Evolutionary conservation across 1,140 invertebrate species (phyloP).

Genomic region (Himalopsyche phryganea): DNA sequence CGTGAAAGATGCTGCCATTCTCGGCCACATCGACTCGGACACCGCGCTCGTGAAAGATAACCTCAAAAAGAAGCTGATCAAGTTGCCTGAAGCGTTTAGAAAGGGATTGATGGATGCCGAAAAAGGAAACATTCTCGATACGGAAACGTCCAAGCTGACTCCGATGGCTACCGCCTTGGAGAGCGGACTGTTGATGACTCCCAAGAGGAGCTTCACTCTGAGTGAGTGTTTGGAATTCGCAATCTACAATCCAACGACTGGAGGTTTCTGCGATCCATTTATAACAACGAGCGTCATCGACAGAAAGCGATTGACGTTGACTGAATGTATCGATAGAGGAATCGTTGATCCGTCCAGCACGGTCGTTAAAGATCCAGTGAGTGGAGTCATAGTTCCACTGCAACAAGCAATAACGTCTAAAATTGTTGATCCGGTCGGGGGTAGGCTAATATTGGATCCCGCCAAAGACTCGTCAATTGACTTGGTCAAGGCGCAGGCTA

Average conservation of each 20-base stretch:
- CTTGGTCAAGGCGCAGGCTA: slow-evolving; percentile 82
- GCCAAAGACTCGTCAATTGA: slow-evolving; percentile 65
- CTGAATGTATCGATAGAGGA: slow-evolving; percentile 70
- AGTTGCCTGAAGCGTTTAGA: slow-evolving; percentile 80
- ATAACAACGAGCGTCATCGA: slow-evolving; percentile 64
- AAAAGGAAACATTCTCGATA: slow-evolving; percentile 79
- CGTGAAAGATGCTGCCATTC: slow-evolving; percentile 77
- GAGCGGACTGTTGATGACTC: slow-evolving; percentile 69
- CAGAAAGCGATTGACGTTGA: slow-evolving; percentile 66
- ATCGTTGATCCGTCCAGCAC: slow-evolving; percentile 82
- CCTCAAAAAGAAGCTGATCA: slow-evolving; percentile 74
- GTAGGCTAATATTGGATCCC: slow-evolving; percentile 65
- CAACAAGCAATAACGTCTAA: slow-evolving; percentile 73
- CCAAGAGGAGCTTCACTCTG: slow-evolving; percentile 70
- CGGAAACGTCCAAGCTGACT: slow-evolving; percentile 75
- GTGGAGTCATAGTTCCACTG: slow-evolving; percentile 71
- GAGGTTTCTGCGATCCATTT: slow-evolving; percentile 77
- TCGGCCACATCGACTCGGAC: slow-evolving; percentile 82
- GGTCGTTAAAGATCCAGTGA: slow-evolving; percentile 76
- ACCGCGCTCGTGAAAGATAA: slow-evolving; percentile 85
- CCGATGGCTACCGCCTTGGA: slow-evolving; percentile 72
- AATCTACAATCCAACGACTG: slow-evolving; percentile 76
- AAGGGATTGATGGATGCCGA: slow-evolving; percentile 84
- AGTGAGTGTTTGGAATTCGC: slow-evolving; percentile 80
- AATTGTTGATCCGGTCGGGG: slow-evolving; percentile 70